phyloP scores from a whole-genome alignment of 2,888 invertebrate genomes.

The Agonopterix heracliana region DNA sequence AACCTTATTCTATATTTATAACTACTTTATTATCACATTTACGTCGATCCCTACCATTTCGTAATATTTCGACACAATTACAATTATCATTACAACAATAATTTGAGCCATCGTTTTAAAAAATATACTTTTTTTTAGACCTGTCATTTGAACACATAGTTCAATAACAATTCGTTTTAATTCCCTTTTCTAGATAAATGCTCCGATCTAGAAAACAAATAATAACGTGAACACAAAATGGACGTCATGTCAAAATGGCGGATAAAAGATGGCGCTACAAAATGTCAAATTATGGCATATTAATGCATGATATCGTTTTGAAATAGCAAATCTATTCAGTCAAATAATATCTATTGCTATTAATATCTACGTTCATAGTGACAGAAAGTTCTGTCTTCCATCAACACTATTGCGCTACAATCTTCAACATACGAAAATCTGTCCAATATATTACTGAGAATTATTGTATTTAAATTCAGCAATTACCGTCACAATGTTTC shows the following conservation, averaged over 20 bases:
- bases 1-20: slow-evolving; percentile 15
- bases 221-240: slow-evolving; percentile 20
- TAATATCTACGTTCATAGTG: slow-evolving; percentile 11
- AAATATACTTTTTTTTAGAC: slow-evolving; percentile 10
- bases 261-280: slow-evolving; percentile 8
- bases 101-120: slow-evolving; percentile 23
- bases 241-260: slow-evolving; percentile 16
- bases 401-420: no score
- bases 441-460: no score
- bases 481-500: no score
- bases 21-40: slow-evolving; percentile 47
- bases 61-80: neutral
- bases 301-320: neutral
- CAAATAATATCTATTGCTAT: neutral
- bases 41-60: slow-evolving; percentile 27
- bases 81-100: slow-evolving; percentile 22
- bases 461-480: no score
- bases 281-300: slow-evolving; percentile 1
- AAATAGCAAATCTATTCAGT: no score
- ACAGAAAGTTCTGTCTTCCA: neutral
- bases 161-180: slow-evolving; percentile 41
- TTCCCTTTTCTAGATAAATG: slow-evolving; percentile 17
- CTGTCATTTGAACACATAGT: slow-evolving; percentile 44
- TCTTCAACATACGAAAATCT: no score
- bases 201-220: slow-evolving; percentile 6